Percentiles rank a stretch among this genome's conserved stretches.
These are phyloP conservation scores for Pangasius mekongensis DNA, from an alignment of 2,797 vertebrate species.

Conservation along the genomic window DNA sequence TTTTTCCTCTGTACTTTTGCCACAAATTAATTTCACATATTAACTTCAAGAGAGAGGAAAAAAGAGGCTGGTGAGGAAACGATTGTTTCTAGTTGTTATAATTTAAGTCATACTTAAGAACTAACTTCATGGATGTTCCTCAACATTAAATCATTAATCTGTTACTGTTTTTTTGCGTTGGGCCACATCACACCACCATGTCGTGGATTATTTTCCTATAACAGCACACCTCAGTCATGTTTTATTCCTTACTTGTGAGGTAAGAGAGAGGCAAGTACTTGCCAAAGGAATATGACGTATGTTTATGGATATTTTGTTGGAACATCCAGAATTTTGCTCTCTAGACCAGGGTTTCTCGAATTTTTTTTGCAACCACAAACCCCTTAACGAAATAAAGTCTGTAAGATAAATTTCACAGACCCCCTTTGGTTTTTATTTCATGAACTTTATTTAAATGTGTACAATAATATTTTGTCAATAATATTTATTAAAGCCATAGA, in stretches of 20 bases:
- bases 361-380: background rate
- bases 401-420: background rate
- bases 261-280: no score
- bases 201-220: background rate
- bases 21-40: background rate
- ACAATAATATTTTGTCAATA: background rate
- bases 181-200: background rate
- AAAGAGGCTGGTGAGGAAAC: background rate
- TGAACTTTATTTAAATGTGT: background rate
- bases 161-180: no score
- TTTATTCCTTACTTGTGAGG: background rate
- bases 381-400: background rate
- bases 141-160: background rate
- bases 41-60: background rate
- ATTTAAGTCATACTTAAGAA: background rate
- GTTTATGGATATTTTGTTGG: background rate
- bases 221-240: background rate
- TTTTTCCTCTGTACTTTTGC: background rate
- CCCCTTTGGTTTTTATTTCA: background rate
- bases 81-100: background rate
- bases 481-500: background rate
- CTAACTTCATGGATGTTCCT: background rate
- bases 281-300: background rate
- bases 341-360: background rate
- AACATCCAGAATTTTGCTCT: background rate